A percentile compares a stretch with the other conserved stretches of the same genome.
Conservation (phyloP, 2,113 vertebrate genomes). For the Baryphthengus martii region DNA sequence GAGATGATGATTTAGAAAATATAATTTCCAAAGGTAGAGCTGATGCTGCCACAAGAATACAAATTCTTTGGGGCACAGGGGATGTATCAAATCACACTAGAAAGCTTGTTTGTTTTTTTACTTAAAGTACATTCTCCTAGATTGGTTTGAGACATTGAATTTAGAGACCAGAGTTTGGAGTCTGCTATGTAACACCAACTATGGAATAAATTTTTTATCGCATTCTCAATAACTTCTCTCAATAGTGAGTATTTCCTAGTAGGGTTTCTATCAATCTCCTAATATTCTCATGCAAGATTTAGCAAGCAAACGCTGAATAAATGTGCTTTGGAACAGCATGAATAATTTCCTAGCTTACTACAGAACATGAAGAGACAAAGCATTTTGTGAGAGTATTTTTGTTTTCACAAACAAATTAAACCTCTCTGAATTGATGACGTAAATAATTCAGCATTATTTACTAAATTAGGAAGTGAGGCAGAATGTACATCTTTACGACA, state of each 20-base stretch:
- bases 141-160: not conserved
- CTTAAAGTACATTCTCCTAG: not conserved
- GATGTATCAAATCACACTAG: not conserved
- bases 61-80: not conserved
- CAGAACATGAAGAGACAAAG: not conserved
- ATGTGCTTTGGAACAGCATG: not conserved
- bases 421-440: not conserved
- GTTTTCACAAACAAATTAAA: conserved; percentile 49
- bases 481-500: not conserved
- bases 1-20: not conserved
- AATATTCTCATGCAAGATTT: conserved; percentile 54
- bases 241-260: not conserved
- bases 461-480: not conserved
- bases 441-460: conserved; percentile 45
- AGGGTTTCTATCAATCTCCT: conserved; percentile 29
- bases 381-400: conserved; percentile 23
- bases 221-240: not conserved
- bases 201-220: conserved; percentile 10
- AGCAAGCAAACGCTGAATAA: conserved; percentile 44
- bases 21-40: not conserved
- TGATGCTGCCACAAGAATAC: not conserved
- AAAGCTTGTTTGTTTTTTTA: not conserved
- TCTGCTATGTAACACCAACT: not conserved
- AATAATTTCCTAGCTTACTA: conserved; percentile 29
- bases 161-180: not conserved